Percentiles rank a stretch among this genome's conserved stretches.
phyloP scores from a whole-genome alignment of 2,888 invertebrate species.

The Hydrotaea cyrtoneurina region DNA sequence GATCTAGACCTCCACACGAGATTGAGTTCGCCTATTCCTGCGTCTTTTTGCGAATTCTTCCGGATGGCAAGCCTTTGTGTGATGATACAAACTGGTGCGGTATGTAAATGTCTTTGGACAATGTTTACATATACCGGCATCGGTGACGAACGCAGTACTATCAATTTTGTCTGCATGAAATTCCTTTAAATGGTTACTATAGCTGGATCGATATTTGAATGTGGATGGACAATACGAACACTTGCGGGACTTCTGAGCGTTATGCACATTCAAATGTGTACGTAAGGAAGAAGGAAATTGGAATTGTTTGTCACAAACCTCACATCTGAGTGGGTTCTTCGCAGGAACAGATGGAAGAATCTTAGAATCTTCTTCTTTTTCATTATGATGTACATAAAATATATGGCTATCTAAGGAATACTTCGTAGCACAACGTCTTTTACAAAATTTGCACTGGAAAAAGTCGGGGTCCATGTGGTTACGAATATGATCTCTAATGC shows the following conservation, averaged over 20 bases:
- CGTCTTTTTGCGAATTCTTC: background rate
- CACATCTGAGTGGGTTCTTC: conserved; percentile 66
- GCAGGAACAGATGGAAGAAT: too few species aligned
- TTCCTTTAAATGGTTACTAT: conserved; percentile 70
- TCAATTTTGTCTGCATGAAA: conserved; percentile 69
- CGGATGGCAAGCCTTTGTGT: background rate
- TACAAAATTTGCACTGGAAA: background rate
- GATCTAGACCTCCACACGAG: too few species aligned
- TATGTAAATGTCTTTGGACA: background rate
- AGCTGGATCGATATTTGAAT: conserved; percentile 70
- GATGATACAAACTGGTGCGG: background rate
- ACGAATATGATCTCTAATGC: too few species aligned
- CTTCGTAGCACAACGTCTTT: too few species aligned
- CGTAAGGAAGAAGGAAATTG: conserved; percentile 59
- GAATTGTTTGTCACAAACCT: conserved; percentile 62
- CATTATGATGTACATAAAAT: too few species aligned
- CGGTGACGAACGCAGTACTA: too few species aligned
- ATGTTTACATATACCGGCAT: too few species aligned
- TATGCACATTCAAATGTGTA: conserved; percentile 71
- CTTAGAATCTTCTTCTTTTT: too few species aligned
- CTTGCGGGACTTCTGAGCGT: conserved; percentile 68
- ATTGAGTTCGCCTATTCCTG: too few species aligned
- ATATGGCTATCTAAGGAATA: too few species aligned
- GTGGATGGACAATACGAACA: conserved; percentile 71
- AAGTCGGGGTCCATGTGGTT: too few species aligned